phyloP scores from a whole-genome alignment of 2,113 vertebrate species.

The Chitala chitala region DNA sequence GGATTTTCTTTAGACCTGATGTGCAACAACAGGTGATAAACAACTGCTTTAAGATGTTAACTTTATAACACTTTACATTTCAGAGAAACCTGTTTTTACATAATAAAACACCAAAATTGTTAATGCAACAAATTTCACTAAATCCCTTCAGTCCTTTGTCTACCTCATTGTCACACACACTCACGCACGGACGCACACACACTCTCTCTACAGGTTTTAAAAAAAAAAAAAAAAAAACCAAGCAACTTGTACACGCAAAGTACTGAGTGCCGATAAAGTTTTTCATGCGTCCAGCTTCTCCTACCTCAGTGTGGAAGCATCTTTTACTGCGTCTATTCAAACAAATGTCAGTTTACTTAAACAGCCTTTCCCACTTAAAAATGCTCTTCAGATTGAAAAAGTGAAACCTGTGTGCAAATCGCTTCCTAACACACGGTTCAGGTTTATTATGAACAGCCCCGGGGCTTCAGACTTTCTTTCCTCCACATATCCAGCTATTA shows the following conservation, averaged over 20 bases:
- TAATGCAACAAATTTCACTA: too few relatives aligned
- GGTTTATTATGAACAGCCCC: slow-evolving; percentile 2
- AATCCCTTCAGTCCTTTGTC: neutral
- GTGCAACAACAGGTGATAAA: too few relatives aligned
- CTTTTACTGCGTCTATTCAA: too few relatives aligned
- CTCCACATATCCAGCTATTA: neutral
- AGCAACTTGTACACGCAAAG: neutral
- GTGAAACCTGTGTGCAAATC: neutral
- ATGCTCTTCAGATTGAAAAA: neutral
- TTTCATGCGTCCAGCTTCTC: too few relatives aligned
- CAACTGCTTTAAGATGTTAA: too few relatives aligned
- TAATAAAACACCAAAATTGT: too few relatives aligned
- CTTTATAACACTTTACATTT: too few relatives aligned
- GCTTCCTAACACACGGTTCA: slow-evolving; percentile 17
- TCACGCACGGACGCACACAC: neutral
- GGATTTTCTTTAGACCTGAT: too few relatives aligned
- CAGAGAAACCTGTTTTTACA: too few relatives aligned
- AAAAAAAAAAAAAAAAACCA: neutral
- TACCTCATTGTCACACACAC: neutral
- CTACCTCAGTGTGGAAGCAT: neutral
- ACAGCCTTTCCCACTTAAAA: neutral
- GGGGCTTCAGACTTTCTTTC: too few relatives aligned
- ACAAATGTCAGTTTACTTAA: too few relatives aligned
- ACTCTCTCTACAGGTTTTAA: neutral
- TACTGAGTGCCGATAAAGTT: too few relatives aligned